Base-by-base conservation (phyloP, 1,140 invertebrate species). In the Drosophila punjabiensis region DNA sequence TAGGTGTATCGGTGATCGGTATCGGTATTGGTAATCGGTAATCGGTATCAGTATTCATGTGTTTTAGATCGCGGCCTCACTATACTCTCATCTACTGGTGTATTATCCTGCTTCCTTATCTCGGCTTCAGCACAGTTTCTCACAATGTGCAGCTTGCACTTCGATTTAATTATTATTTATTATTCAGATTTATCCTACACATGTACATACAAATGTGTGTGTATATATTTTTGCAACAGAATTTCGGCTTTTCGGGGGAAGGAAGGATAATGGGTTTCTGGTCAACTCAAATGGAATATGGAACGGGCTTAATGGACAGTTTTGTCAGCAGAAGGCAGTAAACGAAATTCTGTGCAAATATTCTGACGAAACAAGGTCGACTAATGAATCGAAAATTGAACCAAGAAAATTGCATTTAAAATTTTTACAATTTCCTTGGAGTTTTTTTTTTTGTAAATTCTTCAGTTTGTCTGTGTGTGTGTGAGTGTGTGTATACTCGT, bases 281-380 rank as follows among this genome's bases (percentile, higher is more conserved):
- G 20, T 32, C 59, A 69, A 69, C 37, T 32, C 14, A 60, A 61
- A 37, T 11, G 18, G 52, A 58, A 55, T 55, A 20, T 53, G 41
- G 32, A 59, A 45, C 4, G 43, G 67, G 37, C 41, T 58, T 62
- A 71, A 82, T 82, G 75, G 76, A 78, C 65, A 58, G 50, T 70
- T 67, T 76, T 87, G 83, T 87, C 83, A 87, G 83, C 83, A 87
- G 81, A 87, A 88, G 83, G 76, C 83, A 80, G 70, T 61, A 68
- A 83, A 63, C 61, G 71, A 83, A 76, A 68, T 63, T 82, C 69
- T 66, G 66, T 67, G 73, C 56, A 61, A 71, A 59, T 73, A 43
- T 63, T 63, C 53, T 60, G 16, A 56, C 48, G 16, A 78, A 79
- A 45, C 30, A 43, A 74, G 59, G 39, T 64, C 59, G 14, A 66